Evolutionary conservation across 2,888 invertebrate genomes (phyloP), one percentile per base, ranked within the genome.

Genomic region (Spicauda simplicius): DNA sequence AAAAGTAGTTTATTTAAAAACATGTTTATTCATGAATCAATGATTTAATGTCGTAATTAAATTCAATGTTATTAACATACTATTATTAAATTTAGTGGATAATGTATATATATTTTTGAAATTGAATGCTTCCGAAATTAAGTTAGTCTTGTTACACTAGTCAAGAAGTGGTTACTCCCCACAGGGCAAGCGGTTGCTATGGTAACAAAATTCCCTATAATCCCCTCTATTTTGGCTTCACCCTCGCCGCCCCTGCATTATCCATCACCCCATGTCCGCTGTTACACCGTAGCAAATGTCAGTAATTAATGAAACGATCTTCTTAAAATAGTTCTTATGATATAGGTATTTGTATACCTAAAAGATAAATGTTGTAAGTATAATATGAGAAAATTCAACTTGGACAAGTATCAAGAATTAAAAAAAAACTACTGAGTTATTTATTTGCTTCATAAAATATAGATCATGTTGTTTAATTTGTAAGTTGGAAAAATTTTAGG

Each of bases 191-290:
- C 83, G 71, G 85, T 85, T 72, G 73, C 76, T 76, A 83, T 85
- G 78, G 84, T 78, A 81, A 91, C 91, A 82, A 82, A 84, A 88
- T 88, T 83, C 81, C 80, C 78, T 77, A 52, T 87, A 88, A 88
- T 88, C 87, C 89, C 90, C 85, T 88, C 88, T 86, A 87, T 87
- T 90, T 86, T 84, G 85, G 81, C 77, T 10, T 54, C 58, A 64
- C 65, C 65, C 65, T 66, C 80, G 80, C 80, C 81, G 80, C 83
- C 84, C 90, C 87, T 85, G 58, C 30, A n/a, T 66, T 66, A 66
- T 66, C 66, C 66, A 66, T 66, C 66, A 66, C 45, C 58, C 65
- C 66, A 33, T 48, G 74, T 59, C 71, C 78, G 37, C 71, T 73
- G 69, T 90, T 71, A 90, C 88, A 90, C 86, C 84, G 86, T 72